A percentile compares a stretch with the other conserved stretches of the same genome.
These are phyloP conservation scores for Rhizomys pruinosus DNA, from an alignment of 2,113 vertebrate genomes.

Conservation along the genomic window DNA sequence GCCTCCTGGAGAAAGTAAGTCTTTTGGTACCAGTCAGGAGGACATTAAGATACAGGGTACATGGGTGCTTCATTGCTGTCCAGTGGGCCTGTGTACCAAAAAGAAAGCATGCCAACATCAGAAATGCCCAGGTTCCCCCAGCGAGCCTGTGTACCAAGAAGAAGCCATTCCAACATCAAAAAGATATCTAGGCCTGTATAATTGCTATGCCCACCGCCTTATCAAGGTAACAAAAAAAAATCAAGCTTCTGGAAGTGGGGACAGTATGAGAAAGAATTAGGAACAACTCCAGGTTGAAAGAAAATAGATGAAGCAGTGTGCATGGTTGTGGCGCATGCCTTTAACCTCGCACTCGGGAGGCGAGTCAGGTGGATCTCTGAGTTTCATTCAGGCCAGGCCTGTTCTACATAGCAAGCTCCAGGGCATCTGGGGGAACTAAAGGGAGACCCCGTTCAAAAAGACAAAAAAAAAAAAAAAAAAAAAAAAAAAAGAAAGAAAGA, in stretches of 20 bases:
- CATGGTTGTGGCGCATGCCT: no score
- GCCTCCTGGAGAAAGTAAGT: background rate
- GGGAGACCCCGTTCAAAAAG: no score
- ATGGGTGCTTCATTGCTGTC: background rate
- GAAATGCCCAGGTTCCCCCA: background rate
- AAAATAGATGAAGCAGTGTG: constrained; percentile 14
- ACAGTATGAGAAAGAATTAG: background rate
- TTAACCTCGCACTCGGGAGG: no score
- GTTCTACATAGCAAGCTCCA: no score
- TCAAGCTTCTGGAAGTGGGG: background rate
- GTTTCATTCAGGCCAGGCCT: no score
- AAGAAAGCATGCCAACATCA: background rate
- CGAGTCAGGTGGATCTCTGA: no score
- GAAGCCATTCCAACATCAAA: background rate
- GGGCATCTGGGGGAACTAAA: no score
- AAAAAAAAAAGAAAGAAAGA: no score
- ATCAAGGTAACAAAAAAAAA: background rate
- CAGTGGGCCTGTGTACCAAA: background rate
- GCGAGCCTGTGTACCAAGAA: background rate
- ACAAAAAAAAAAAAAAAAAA: no score
- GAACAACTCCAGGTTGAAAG: background rate
- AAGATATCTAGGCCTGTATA: background rate
- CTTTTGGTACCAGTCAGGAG: background rate
- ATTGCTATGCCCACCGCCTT: background rate
- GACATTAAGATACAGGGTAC: background rate